Conservation (phyloP, 2,797 vertebrate genomes). For the Sparus aurata region DNA sequence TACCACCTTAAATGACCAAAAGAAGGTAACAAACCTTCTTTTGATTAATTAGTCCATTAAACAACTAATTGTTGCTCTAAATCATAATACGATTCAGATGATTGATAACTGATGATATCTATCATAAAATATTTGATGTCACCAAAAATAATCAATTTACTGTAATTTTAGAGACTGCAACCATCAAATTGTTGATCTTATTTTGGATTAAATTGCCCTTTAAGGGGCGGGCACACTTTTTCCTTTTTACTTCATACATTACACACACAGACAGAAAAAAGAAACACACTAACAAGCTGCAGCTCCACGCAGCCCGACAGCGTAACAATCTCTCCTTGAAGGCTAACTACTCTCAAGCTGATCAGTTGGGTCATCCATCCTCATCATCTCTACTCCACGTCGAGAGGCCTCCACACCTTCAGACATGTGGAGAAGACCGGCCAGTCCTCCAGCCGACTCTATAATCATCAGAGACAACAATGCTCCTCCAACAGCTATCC, state of each 20-base stretch:
- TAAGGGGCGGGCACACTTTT: constrained; percentile 25
- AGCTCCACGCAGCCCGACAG: constrained; percentile 59
- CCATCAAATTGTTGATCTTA: not conserved
- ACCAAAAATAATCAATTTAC: not conserved
- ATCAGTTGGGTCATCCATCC: constrained; percentile 90
- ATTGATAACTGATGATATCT: not conserved
- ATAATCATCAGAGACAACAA: constrained; percentile 89
- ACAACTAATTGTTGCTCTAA: no score
- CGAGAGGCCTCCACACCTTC: constrained; percentile 48
- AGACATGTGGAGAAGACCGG: constrained; percentile 11
- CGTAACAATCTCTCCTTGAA: constrained; percentile 76
- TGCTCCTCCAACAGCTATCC: constrained; percentile 78
- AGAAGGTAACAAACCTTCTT: no score
- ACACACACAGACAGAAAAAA: not conserved
- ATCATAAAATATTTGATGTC: not conserved
- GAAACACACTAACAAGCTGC: constrained; percentile 29
- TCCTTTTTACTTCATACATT: not conserved
- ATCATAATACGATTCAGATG: not conserved
- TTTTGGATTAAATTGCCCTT: not conserved
- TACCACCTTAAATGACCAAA: no score
- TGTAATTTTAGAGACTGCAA: not conserved
- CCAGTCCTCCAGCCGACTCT: constrained; percentile 80
- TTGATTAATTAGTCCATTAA: no score
- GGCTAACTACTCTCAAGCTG: constrained; percentile 87
- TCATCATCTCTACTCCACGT: constrained; percentile 80